Evolutionary conservation across 2,113 vertebrate species (phyloP), one percentile per base, ranked within the genome.

Genomic region (Salvator merianae): DNA sequence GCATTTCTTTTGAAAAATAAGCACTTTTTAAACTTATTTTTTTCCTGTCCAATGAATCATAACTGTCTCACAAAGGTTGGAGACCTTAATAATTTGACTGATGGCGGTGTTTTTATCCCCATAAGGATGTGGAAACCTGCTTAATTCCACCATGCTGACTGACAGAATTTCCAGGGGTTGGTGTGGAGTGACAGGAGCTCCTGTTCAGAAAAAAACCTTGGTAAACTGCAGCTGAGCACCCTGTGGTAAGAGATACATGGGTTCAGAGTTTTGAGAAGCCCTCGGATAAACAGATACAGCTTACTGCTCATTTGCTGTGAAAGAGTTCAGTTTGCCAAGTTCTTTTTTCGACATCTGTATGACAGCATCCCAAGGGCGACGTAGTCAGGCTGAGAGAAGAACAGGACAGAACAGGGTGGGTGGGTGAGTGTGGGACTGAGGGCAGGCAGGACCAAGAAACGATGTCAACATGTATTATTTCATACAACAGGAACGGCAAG

Each of bases 401-500:
- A 1, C 18, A 55, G 22, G 82, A 26, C 36, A 55, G 22, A 82
- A 26, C 36, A 43, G 24, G 16, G 55, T 59, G 32, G 32, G 68
- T 1, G n/a, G n/a, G n/a, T n/a, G n/a, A n/a, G n/a, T n/a, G n/a
- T n/a, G n/a, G n/a, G 65, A 12, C 26, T 30, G 66, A 13, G 38
- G 77, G 30, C 34, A 4, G 40, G 24, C 6, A 53, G 24, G 28
- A 79, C 36, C 63, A 68, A 7, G n/a, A 63, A 24, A 84, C 79
- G 32, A 59, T 88, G 28, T 79, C 76, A 81, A n/a, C 65, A 47
- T 85, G 84, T 88, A 65, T 83, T 71, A 13, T 82, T 32, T 38
- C 73, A 72, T 65, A 63, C 36, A 59, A 38, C 50, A 65, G 68
- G 82, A 80, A 36, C 30, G 74, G 62, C n/a, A 43, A 40, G 34